These are phyloP conservation scores for Mola mola DNA, from an alignment of 2,113 vertebrate species.

Conservation along the genomic window DNA sequence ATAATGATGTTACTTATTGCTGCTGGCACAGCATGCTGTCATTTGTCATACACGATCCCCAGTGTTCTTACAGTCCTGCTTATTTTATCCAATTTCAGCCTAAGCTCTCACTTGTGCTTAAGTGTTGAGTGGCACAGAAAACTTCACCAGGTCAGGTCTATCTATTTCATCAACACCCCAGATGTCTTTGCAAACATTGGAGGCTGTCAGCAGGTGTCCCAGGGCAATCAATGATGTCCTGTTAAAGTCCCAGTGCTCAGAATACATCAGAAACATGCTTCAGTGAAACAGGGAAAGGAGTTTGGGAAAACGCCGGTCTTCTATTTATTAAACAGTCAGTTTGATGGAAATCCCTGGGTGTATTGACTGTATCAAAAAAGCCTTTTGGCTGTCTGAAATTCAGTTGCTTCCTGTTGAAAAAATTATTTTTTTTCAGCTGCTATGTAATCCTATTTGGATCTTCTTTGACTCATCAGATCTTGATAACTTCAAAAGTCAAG, in stretches of 20 bases:
- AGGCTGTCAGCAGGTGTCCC: conserved; percentile 52
- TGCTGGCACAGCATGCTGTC: conserved; percentile 67
- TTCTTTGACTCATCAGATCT: conserved; percentile 82
- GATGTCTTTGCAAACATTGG: conserved; percentile 54
- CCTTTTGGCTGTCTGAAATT: background rate
- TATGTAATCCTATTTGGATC: background rate
- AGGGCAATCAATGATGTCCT: conserved; percentile 51
- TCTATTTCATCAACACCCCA: conserved; percentile 62
- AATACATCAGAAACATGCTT: conserved; percentile 54
- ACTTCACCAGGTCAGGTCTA: conserved; percentile 47
- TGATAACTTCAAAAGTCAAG: conserved; percentile 87
- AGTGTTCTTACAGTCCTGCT: conserved; percentile 51
- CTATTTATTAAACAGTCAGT: conserved; percentile 14
- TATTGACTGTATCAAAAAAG: background rate
- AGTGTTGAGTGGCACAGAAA: conserved; percentile 23
- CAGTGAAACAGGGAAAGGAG: conserved; percentile 17
- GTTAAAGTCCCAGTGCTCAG: conserved; percentile 51
- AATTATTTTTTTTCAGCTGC: background rate
- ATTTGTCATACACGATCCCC: conserved; percentile 60
- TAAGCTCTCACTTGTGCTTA: conserved; percentile 46
- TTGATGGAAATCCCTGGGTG: conserved; percentile 25
- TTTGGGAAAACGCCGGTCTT: conserved; percentile 16
- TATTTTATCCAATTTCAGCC: conserved; percentile 50
- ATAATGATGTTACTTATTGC: conserved; percentile 78
- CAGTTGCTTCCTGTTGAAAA: background rate